Base-by-base conservation (phyloP, 2,113 vertebrate genomes). In the Gymnocephalus cernua region DNA sequence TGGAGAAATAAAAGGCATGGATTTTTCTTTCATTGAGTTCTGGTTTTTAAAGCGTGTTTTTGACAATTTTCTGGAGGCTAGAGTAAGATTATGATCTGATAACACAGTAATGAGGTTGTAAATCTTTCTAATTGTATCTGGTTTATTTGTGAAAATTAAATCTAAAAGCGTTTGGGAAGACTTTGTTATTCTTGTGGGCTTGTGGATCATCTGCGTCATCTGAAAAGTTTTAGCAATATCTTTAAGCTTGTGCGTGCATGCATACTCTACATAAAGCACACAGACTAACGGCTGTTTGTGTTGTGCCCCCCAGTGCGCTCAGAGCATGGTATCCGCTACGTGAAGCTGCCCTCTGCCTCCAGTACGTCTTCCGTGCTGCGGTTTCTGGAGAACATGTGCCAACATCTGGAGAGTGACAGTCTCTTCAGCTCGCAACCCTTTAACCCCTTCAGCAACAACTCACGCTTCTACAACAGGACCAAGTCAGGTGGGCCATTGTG, bases 341-440 rank as follows among this genome's bases (percentile, higher is more conserved):
- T 98, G 92, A 96, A 96, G 95, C 96, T 99, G 79, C 98, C 98
- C 72, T 95, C 97, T 23, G 98, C 96, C 84, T 97, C 97, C 92
- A 99, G 98, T 11, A 96, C 97, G 12, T 99, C 98, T 0, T 97
- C 98, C 87, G 97, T 97, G 48, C 94, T 99, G 25, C 95, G 98
- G 38, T 99, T 99, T 94, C 92, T 99, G 92, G 98, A 99, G 93
- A 99, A 96, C 25, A 94, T 99, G 74, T 99, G 98, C 89, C 97
- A 97, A 86, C 98, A 95, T 84, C 91, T 99, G 79, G 95, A 99
- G 75, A 99, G 97, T 71, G 97, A 98, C 94, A 97, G 96, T 79
- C 94, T 99, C 76, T 97, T 99, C 87, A 98, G 98, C 92, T 99
- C 97, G 77, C 96, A 99, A 83, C 97, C 98, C 11, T 99, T 99